Conservation (phyloP, 30 jellyfish, hydroid and myxozoan genomes). For the Aurelia aurita complex sp. Pacific region DNA sequence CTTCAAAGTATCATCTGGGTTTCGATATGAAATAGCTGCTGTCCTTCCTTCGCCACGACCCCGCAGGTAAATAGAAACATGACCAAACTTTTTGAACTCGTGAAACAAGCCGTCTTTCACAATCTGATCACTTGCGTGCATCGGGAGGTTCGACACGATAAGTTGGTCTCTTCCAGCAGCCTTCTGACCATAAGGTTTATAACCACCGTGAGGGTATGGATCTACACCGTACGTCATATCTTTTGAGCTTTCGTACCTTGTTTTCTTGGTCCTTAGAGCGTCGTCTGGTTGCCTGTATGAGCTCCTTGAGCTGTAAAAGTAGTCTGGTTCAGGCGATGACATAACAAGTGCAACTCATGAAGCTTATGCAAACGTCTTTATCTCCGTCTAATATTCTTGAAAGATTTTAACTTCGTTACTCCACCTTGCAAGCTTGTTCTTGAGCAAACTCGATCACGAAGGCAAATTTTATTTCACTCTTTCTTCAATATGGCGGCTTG, state of each 20-base stretch:
- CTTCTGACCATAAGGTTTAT: constrained; percentile 51
- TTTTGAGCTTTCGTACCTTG: constrained; percentile 59
- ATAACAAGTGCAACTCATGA: constrained; percentile 59
- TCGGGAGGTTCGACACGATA: constrained; percentile 80
- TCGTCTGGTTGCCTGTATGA: constrained; percentile 72
- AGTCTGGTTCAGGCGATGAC: constrained; percentile 98
- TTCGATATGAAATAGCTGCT: constrained; percentile 82
- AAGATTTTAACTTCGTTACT: not conserved
- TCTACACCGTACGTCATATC: constrained; percentile 78
- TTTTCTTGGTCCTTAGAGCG: constrained; percentile 65
- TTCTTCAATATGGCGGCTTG: constrained; percentile 65
- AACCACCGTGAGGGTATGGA: constrained; percentile 72
- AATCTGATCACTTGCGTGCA: constrained; percentile 77
- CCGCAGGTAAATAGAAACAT: constrained; percentile 83
- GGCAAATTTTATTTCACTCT: not conserved
- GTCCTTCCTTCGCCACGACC: constrained; percentile 95
- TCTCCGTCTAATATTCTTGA: no score
- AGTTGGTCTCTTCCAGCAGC: constrained; percentile 68
- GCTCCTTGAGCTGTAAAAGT: constrained; percentile 78
- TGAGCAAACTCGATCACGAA: not conserved
- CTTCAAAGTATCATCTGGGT: constrained; percentile 80
- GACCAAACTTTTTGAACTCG: constrained; percentile 92
- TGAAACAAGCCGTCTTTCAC: constrained; percentile 81
- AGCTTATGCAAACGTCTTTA: constrained; percentile 9
- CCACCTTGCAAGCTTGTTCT: not conserved